Base-by-base conservation (phyloP, 2,888 invertebrate genomes). In the Pycnomerus fuliginosus region DNA sequence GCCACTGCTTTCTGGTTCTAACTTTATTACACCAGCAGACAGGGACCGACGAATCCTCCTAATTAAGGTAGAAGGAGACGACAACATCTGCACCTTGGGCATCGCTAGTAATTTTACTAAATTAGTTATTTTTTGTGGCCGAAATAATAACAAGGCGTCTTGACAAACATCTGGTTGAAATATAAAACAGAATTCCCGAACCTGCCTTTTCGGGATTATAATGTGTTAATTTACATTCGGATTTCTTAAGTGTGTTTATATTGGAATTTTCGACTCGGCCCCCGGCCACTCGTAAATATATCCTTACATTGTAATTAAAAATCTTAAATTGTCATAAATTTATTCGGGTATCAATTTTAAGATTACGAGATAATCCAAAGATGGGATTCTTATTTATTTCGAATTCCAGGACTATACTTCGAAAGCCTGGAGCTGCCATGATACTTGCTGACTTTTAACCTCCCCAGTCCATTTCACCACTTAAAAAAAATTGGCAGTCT, bases 31-130 rank as follows among this genome's bases (percentile, higher is more conserved):
- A n/a, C n/a, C n/a, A n/a, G 36, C 34, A 36, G 52, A 52, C 50
- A 50, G 50, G 50, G 43, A 50, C 34, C 49, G 53, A 45, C 34
- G 48, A 5, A 15, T 24, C 28, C 34, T 43, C 42, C 34, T 52
- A 52, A 47, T 53, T 49, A 55, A 49, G 46, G 38, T 30, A 48
- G 52, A 54, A 48, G 28, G 54, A 53, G 56, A 58, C 38, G 42
- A 13, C n/a, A n/a, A n/a, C n/a, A n/a, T 8, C 20, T 7, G 8
- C 20, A 20, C 51, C 49, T 37, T 36, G 44, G 44, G 43, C 42
- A 48, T 49, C 40, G 52, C 51, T 56, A 51, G 52, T 54, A 58
- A 55, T 56, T 56, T 53, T 48, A 30, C 41, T 47, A 55, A 56
- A 56, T 55, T 56, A 50, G 40, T 44, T n/a, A 52, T 52, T 55